These are phyloP conservation scores for Siderastrea radians DNA, from an alignment of 92 coral and sea anemone species.

Conservation along the genomic window DNA sequence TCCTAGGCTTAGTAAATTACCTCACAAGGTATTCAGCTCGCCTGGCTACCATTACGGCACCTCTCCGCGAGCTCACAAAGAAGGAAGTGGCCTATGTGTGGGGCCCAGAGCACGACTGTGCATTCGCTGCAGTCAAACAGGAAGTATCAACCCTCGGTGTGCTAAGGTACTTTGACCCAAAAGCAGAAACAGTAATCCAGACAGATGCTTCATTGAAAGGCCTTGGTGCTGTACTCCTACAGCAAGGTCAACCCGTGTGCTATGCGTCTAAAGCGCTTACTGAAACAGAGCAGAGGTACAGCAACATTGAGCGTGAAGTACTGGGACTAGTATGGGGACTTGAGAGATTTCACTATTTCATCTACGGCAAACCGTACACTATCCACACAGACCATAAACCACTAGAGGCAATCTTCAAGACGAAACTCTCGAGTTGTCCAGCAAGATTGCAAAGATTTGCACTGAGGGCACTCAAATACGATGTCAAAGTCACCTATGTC, in stretches of 20 bases:
- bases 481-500: conserved; percentile 53
- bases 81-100: conserved; percentile 33
- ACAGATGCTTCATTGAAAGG: conserved; percentile 43
- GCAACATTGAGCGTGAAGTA: conserved; percentile 76
- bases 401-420: conserved; percentile 62
- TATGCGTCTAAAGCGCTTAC: conserved; percentile 67
- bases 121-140: conserved; percentile 46
- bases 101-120: background rate
- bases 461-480: conserved; percentile 62
- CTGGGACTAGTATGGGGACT: conserved; percentile 71
- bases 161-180: conserved; percentile 60
- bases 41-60: too few species aligned
- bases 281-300: conserved; percentile 64
- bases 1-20: too few species aligned
- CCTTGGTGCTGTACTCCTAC: conserved; percentile 32
- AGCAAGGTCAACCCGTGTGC: conserved; percentile 63
- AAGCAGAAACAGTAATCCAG: conserved; percentile 46
- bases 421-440: conserved; percentile 61
- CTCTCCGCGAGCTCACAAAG: conserved; percentile 43
- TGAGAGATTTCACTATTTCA: conserved; percentile 70
- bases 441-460: conserved; percentile 68
- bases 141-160: conserved; percentile 57
- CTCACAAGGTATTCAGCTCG: too few species aligned
- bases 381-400: conserved; percentile 74
- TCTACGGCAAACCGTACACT: conserved; percentile 64